phyloP scores from a whole-genome alignment of 2,797 vertebrate genomes.

The Buphagus erythrorhynchus region DNA sequence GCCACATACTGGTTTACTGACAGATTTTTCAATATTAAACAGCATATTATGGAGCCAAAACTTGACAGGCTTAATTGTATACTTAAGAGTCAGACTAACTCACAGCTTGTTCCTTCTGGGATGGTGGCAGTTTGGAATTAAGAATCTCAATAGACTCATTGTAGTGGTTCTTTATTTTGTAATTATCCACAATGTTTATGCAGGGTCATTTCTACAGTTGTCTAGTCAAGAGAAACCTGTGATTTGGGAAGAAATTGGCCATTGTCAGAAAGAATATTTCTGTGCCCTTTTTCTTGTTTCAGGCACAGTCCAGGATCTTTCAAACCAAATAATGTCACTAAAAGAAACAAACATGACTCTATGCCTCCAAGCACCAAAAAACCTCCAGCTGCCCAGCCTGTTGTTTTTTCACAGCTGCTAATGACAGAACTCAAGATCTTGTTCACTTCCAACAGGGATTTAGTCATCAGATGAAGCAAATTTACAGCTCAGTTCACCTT shows the following conservation, averaged over 20 bases:
- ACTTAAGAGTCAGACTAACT: slow-evolving; percentile 56
- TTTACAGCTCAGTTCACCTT: neutral
- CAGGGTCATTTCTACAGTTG: slow-evolving; percentile 5
- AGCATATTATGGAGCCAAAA: slow-evolving; percentile 39
- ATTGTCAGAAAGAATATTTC: neutral
- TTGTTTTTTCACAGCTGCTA: neutral
- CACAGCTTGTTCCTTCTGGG: slow-evolving; percentile 54
- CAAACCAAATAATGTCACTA: neutral
- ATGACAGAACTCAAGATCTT: neutral
- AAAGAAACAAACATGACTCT: neutral
- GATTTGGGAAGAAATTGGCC: neutral
- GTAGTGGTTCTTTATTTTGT: slow-evolving; percentile 45
- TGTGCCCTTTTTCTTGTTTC: neutral
- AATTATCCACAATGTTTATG: slow-evolving; percentile 39
- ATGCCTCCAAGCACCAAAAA: neutral
- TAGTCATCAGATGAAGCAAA: neutral
- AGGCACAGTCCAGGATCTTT: neutral
- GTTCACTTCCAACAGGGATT: neutral
- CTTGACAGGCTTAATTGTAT: slow-evolving; percentile 63
- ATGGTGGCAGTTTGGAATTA: slow-evolving; percentile 47
- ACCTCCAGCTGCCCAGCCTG: neutral
- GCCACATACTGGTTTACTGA: neutral
- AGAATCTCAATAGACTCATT: slow-evolving; percentile 23
- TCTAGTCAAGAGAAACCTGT: neutral
- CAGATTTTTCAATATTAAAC: slow-evolving; percentile 67